Conservation (phyloP, 2,797 vertebrate genomes). For the Euphonia xanthogaster region DNA sequence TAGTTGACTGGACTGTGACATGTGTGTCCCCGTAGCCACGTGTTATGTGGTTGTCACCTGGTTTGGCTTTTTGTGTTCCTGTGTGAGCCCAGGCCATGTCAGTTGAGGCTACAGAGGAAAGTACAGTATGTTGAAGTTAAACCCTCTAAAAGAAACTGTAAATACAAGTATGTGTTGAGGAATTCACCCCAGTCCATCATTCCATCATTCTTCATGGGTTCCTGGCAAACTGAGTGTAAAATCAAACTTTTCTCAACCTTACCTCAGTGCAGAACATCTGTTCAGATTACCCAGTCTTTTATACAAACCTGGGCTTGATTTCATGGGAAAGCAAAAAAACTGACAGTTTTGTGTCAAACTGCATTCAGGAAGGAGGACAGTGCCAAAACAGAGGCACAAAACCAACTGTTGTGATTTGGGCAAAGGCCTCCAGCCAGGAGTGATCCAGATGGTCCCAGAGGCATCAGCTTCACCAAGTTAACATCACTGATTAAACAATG, state of each 20-base stretch:
- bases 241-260: not conserved
- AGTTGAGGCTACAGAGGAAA: not conserved
- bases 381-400: not conserved
- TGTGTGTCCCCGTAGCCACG: not conserved
- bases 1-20: not conserved
- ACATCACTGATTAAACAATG: rapidly evolving
- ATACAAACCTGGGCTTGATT: not conserved
- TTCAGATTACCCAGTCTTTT: not conserved
- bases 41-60: not conserved
- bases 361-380: not conserved
- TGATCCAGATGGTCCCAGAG: not conserved
- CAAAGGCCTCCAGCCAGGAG: not conserved
- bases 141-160: not conserved
- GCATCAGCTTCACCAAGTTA: not conserved
- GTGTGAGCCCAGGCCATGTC: not conserved
- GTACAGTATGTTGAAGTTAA: not conserved
- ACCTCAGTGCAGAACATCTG: not conserved
- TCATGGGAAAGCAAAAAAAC: not conserved
- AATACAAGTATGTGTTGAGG: not conserved
- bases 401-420: not conserved
- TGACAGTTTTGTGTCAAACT: not conserved
- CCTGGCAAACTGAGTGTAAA: not conserved
- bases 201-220: not conserved
- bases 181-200: not conserved
- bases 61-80: not conserved